Base-by-base conservation (phyloP, 2,797 vertebrate genomes). In the Staurois parvus region DNA sequence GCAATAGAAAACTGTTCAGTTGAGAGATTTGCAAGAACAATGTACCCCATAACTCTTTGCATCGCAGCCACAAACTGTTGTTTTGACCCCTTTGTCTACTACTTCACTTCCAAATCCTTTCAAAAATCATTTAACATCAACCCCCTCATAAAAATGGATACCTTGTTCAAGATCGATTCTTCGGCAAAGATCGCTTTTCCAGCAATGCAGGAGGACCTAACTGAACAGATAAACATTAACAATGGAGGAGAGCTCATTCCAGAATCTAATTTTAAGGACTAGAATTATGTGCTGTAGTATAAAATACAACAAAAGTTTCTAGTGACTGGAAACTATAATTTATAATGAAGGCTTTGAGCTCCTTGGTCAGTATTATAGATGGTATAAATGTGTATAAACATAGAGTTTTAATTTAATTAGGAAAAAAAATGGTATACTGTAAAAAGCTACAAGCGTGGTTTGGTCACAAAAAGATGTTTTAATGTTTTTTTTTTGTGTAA, bases 61-160 rank as follows among this genome's bases (percentile, higher is more conserved):
- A 93, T 99, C 62, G 98, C 98, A 48, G 96, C 95, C 24, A 95
- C 97, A 85, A 99, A 99, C 93, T 99, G 98, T 94, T 99, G 97
- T 92, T 96, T 99, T 32, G 98, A 99, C 88, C 98, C 98, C 0
- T 97, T 99, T 85, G 97, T 99, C 87, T 99, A 99, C 89, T 99
- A 99, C 89, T 99, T 99, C 87, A 99, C 98, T 1, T 98, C 98
- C 0, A 97, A 99, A 92, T 98, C 97, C 86, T 99, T 99, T 93
- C 97, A 99, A 93, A 99, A 99, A 90, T 98, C 97, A 64, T 95
- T 99, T 89, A 96, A 96, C 88, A 92, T 96, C 32, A 97, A 96
- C 78, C 93, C 95, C 13, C 94, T 95, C 78, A 93, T 94, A 48
- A 95, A 96, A 88, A 95, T 95, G 59, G 97, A 97, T 87, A 97